Conservation (phyloP, 64 coral and sea anemone genomes). For the Stylophora pistillata region DNA sequence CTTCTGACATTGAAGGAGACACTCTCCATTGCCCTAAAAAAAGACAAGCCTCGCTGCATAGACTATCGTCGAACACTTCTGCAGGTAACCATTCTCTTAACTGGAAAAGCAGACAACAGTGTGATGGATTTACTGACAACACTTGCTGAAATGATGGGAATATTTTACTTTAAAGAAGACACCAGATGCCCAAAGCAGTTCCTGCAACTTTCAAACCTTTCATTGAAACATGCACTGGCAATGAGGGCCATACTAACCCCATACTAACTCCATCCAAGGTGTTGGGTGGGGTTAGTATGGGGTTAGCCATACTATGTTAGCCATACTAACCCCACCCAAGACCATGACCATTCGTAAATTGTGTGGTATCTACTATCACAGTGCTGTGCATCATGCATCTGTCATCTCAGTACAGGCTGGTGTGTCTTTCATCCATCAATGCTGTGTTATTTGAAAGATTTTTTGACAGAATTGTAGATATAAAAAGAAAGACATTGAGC, state of each 20-base stretch:
- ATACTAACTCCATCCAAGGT: no score
- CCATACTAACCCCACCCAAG: neutral
- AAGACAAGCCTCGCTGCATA: neutral
- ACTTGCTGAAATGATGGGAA: slow-evolving; percentile 57
- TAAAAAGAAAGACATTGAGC: slow-evolving; percentile 32
- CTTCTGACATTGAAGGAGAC: neutral
- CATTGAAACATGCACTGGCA: slow-evolving; percentile 1
- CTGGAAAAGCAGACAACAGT: neutral
- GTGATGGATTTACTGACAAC: neutral
- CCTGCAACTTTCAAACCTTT: slow-evolving; percentile 2
- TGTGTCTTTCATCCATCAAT: slow-evolving; percentile 16
- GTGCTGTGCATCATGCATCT: slow-evolving; percentile 4
- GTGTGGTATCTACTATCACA: slow-evolving; percentile 44
- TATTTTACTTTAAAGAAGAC: neutral
- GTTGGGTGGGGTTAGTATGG: no score
- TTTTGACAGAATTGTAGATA: slow-evolving; percentile 55
- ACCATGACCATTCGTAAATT: neutral
- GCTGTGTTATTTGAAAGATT: slow-evolving; percentile 32
- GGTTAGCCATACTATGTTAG: no score
- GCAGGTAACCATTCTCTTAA: neutral
- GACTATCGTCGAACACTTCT: neutral
- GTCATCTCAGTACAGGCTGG: neutral
- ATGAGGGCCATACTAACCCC: neutral
- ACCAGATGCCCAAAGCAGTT: slow-evolving; percentile 16
- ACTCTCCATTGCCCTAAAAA: neutral